Evolutionary conservation across 2,797 vertebrate genomes (phyloP), one percentile per base, ranked within the genome.

Genomic region (Linurgus olivaceus): DNA sequence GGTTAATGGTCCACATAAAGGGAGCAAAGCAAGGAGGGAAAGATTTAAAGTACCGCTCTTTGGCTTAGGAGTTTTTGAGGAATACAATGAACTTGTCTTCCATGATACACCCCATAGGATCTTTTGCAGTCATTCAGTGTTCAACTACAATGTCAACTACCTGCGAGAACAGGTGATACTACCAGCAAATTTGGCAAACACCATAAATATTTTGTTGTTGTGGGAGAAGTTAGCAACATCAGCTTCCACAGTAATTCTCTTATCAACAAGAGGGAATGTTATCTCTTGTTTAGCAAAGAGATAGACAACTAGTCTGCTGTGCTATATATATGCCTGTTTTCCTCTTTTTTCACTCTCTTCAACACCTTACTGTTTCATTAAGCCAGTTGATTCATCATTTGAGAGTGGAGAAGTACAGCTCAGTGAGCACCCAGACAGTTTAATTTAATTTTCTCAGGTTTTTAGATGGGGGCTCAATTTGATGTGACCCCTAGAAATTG

Each of bases 401-500:
- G 75, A 94, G 75, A 91, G 57, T 50, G 24, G 52, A 77, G 72
- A 80, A 83, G 57, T 91, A 88, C 75, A 96, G 61, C 87, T 94
- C 75, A 88, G 61, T 91, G 85, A 95, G 78, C 65, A 94, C 67
- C 31, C 57, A 87, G 89, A 79, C 84, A 95, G 68, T 77, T 96
- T 95, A 96, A 96, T 96, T 95, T 95, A 89, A 96, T 96, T 96
- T 96, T 94, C 93, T 86, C 91, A 90, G 84, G 81, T 90, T 94
- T 94, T 88, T 83, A 94, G 82, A 94, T 91, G 78, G 89, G 58
- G 57, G 17, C 54, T 94, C 93, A 90, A 94, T 95, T 94, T 95
- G 81, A 88, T 68, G 54, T 93, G 95, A 96, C 93, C 93, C 61
- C 38, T 94, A 93, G 89, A 96, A 95, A 96, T 19, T 91, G 75